A percentile compares a stretch with the other conserved stretches of the same genome.
These are phyloP conservation scores for Lasioglossum villosulum DNA, from an alignment of 2,888 invertebrate genomes.

Conservation along the genomic window DNA sequence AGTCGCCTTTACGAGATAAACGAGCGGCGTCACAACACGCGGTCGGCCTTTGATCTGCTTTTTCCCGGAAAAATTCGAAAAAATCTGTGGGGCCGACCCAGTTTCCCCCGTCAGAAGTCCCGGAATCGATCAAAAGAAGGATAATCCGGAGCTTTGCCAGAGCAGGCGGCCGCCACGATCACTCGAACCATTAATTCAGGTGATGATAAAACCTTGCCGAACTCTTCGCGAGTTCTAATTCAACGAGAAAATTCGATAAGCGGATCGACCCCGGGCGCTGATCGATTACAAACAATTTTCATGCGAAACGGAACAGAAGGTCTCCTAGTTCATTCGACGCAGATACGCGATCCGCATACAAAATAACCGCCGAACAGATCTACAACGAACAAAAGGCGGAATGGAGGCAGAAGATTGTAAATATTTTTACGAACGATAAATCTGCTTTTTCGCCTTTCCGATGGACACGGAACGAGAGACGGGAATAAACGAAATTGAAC, in stretches of 20 bases:
- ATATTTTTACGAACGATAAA: constrained; percentile 18
- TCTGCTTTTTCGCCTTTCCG: background rate
- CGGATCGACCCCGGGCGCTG: background rate
- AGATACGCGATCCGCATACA: background rate
- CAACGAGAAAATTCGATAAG: constrained; percentile 20
- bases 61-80: background rate
- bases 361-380: background rate
- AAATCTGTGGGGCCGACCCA: background rate
- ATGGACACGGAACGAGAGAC: background rate
- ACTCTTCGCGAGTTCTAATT: background rate
- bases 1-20: constrained; percentile 1
- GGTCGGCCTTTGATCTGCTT: background rate
- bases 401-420: background rate
- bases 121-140: background rate
- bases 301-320: background rate
- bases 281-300: background rate
- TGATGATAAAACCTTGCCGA: constrained; percentile 8
- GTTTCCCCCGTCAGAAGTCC: background rate
- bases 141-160: constrained; percentile 1
- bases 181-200: constrained; percentile 17
- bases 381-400: background rate
- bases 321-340: background rate
- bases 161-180: background rate
- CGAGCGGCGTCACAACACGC: background rate
- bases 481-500: constrained; percentile 16